phyloP scores from a whole-genome alignment of 2,113 vertebrate genomes.

The Pycnonotus jocosus region DNA sequence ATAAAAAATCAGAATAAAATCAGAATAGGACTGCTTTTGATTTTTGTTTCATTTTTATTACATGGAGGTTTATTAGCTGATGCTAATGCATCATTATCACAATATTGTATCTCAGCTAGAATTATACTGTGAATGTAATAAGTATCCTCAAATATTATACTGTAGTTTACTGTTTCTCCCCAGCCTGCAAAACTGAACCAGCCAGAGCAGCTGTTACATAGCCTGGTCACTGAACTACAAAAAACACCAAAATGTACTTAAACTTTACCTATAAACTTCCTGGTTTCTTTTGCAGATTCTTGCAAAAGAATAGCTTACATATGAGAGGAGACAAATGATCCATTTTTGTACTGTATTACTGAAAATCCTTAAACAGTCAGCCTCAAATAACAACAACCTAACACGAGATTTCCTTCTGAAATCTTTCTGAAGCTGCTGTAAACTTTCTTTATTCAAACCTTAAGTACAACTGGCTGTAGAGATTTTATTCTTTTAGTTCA shows the following conservation, averaged over 20 bases:
- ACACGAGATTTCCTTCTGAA: not conserved
- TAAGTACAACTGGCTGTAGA: not conserved
- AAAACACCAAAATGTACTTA: not conserved
- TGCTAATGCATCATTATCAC: not conserved
- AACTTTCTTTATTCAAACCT: not conserved
- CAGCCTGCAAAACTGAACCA: not conserved
- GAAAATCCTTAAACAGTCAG: not conserved
- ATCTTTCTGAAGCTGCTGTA: not conserved
- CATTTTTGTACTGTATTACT: not conserved
- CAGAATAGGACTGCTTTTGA: not conserved
- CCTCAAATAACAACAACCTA: not conserved
- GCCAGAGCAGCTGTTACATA: not conserved
- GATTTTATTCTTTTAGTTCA: not conserved
- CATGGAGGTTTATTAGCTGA: not conserved
- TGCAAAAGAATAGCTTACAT: not conserved
- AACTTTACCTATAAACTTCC: not conserved
- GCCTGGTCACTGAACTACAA: not conserved
- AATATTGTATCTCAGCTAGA: not conserved
- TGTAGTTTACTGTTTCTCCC: not conserved
- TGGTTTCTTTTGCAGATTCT: not conserved
- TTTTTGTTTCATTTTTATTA: not conserved
- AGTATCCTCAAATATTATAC: not conserved
- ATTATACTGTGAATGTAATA: not conserved
- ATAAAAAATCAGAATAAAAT: not conserved
- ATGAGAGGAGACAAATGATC: not conserved